Percentiles rank a stretch among this genome's conserved stretches.
These are phyloP conservation scores for zebrafish (Danio rerio) DNA, from an alignment of 2,113 vertebrate genomes.

Conservation along the genomic window DNA sequence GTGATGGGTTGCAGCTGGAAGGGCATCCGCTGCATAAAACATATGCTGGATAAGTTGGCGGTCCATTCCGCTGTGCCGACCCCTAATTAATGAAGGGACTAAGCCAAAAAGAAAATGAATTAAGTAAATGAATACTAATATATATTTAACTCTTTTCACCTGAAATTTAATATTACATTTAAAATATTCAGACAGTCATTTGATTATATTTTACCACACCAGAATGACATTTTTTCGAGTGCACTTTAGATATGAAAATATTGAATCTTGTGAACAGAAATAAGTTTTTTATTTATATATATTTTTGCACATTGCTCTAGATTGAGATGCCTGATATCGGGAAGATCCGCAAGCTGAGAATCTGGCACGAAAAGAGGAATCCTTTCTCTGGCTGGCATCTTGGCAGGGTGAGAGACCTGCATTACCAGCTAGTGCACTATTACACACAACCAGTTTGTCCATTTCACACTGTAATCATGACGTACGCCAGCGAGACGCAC, in stretches of 20 bases:
- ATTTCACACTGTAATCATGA: conserved; percentile 10
- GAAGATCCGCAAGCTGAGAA: conserved; percentile 85
- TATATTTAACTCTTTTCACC: no score
- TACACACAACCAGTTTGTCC: conserved; percentile 16
- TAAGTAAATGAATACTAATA: no score
- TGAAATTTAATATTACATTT: no score
- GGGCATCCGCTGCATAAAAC: no score
- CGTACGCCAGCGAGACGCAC: neutral
- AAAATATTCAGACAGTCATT: no score
- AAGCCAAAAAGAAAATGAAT: no score
- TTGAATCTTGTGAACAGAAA: neutral
- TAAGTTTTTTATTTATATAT: neutral
- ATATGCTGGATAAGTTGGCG: no score
- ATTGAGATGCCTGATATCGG: conserved; percentile 92
- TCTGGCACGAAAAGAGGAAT: conserved; percentile 91
- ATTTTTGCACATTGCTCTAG: conserved; percentile 64
- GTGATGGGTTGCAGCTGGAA: no score
- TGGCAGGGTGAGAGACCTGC: conserved; percentile 81
- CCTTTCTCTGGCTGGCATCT: conserved; percentile 97
- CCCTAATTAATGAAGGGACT: no score
- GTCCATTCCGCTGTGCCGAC: no score
- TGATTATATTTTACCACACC: neutral
- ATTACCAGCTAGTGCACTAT: neutral
- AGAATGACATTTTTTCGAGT: neutral
- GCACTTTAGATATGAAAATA: neutral